Conservation (phyloP, 2,888 invertebrate species). For the Acutogordius australiensis region DNA sequence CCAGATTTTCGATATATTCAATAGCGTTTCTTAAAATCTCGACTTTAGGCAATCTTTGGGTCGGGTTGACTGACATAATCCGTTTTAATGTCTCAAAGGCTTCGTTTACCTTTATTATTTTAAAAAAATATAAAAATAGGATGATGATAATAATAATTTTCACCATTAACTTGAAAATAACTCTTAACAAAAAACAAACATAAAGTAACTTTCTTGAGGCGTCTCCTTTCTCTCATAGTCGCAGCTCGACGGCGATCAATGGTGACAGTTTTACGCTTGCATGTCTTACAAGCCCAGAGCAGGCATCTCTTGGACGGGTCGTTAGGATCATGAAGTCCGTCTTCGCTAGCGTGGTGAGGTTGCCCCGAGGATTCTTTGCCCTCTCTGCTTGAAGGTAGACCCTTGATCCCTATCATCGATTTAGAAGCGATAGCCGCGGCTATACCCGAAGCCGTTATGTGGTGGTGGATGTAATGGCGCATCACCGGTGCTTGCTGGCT, state of each 20-base stretch:
- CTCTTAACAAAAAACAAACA: too few species aligned
- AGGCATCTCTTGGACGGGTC: slow-evolving; percentile 35
- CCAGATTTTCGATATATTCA: slow-evolving; percentile 55
- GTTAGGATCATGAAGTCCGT: slow-evolving; percentile 1
- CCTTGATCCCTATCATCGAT: too few species aligned
- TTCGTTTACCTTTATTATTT: slow-evolving; percentile 50
- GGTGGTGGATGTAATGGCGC: too few species aligned
- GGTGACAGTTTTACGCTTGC: slow-evolving; percentile 62
- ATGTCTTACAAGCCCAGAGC: slow-evolving; percentile 85
- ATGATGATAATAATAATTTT: too few species aligned
- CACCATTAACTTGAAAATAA: too few species aligned
- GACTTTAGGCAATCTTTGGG: slow-evolving; percentile 76
- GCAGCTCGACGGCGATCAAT: slow-evolving; percentile 87
- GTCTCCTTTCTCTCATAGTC: slow-evolving; percentile 61
- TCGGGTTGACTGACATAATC: slow-evolving; percentile 70
- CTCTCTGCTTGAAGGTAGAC: too few species aligned
- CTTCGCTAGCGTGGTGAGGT: too few species aligned
- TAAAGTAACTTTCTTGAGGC: slow-evolving; percentile 72
- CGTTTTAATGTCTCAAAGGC: slow-evolving; percentile 78
- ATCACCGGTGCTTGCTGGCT: too few species aligned
- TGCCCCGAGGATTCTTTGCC: too few species aligned
- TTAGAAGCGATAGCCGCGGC: too few species aligned
- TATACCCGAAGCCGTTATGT: too few species aligned
- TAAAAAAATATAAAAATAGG: too few species aligned
- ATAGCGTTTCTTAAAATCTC: slow-evolving; percentile 88